Evolutionary conservation across 1,140 invertebrate species (phyloP).

Genomic region (Mya arenaria): DNA sequence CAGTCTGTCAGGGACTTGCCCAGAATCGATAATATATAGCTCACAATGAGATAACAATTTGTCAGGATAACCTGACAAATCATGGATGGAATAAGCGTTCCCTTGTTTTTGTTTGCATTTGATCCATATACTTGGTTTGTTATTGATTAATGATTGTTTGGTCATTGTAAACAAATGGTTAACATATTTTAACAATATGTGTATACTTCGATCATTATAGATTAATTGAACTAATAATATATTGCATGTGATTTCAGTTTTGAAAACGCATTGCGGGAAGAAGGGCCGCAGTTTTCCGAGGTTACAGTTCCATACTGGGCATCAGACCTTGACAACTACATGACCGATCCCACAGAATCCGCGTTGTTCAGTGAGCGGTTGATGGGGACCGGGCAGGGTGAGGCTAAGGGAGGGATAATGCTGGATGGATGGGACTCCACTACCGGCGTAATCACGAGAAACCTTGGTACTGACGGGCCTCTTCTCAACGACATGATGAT

Average conservation of each 20-base stretch:
- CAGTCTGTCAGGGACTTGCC: too few relatives aligned
- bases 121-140: not conserved
- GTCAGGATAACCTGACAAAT: too few relatives aligned
- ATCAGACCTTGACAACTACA: conserved; percentile 73
- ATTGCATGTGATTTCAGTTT: too few relatives aligned
- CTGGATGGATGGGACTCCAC: conserved; percentile 74
- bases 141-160: not conserved
- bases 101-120: too few relatives aligned
- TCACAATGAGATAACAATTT: too few relatives aligned
- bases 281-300: conserved; percentile 58
- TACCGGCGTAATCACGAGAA: conserved; percentile 61
- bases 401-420: conserved; percentile 64
- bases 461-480: conserved; percentile 54
- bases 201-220: too few relatives aligned
- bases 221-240: too few relatives aligned
- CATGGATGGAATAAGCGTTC: too few relatives aligned
- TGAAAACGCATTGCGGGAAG: conserved; percentile 71
- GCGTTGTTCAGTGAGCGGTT: conserved; percentile 77
- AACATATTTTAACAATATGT: not conserved
- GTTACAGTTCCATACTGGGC: conserved; percentile 81
- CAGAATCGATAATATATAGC: too few relatives aligned
- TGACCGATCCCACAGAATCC: conserved; percentile 75
- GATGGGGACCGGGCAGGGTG: conserved; percentile 79
- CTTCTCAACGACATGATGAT: conserved; percentile 52
- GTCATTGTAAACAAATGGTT: not conserved